phyloP scores from a whole-genome alignment of 2,113 vertebrate species.

The Pithys albifrons region DNA sequence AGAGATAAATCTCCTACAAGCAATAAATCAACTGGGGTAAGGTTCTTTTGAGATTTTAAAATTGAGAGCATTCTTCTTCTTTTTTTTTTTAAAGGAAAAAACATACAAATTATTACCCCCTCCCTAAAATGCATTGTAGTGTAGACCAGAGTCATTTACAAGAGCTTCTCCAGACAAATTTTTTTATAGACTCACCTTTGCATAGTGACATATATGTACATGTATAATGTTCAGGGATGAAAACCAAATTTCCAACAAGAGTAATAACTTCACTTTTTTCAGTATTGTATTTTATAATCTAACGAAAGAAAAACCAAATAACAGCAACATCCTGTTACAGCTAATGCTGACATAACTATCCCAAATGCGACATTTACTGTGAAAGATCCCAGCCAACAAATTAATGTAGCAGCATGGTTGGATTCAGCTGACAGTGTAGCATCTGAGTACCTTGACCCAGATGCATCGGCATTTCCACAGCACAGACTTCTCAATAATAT shows the following conservation, averaged over 20 bases:
- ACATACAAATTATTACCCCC: background rate
- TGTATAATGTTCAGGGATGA: background rate
- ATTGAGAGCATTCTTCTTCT: background rate
- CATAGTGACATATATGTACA: background rate
- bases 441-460: background rate
- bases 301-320: background rate
- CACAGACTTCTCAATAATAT: background rate
- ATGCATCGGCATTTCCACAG: fast-evolving
- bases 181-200: background rate
- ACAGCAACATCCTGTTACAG: background rate
- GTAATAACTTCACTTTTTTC: background rate
- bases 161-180: background rate
- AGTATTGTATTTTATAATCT: background rate
- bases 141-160: background rate
- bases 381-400: background rate
- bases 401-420: background rate
- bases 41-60: background rate
- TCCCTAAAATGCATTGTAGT: background rate
- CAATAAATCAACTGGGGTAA: conserved; percentile 91
- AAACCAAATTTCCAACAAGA: background rate
- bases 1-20: conserved; percentile 81
- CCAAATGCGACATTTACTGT: background rate
- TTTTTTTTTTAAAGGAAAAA: background rate
- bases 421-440: background rate
- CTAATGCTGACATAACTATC: background rate